Conservation (phyloP, 1,140 invertebrate genomes). For the Pogonognathellus flavescens region DNA sequence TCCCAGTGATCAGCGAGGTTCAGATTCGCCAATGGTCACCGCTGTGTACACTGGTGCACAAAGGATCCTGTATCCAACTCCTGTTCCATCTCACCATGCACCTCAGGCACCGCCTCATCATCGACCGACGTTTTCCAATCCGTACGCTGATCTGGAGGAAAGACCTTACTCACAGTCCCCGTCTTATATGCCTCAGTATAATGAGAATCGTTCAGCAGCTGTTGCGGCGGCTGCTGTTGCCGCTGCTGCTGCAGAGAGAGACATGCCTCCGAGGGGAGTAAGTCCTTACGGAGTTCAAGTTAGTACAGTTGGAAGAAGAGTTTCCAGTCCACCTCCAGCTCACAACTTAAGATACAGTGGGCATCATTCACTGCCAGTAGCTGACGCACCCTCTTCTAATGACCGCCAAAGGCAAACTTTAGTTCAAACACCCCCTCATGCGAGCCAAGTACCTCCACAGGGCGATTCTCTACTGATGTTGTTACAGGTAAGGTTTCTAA, state of each 20-base stretch:
- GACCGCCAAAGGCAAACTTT: slow-evolving; percentile 70
- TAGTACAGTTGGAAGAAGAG: slow-evolving; percentile 46
- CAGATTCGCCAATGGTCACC: slow-evolving; percentile 80
- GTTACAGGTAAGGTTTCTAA: slow-evolving; percentile 73
- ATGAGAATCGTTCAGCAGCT: not conserved
- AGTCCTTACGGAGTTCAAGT: slow-evolving; percentile 38
- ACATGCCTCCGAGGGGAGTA: not conserved
- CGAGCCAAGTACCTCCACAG: slow-evolving; percentile 80
- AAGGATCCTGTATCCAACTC: slow-evolving; percentile 67
- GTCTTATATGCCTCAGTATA: slow-evolving; percentile 56
- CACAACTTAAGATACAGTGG: slow-evolving; percentile 52
- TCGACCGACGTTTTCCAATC: slow-evolving; percentile 63
- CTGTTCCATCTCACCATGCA: slow-evolving; percentile 65
- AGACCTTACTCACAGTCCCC: slow-evolving; percentile 69
- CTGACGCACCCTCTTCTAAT: slow-evolving; percentile 59
- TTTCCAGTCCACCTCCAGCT: slow-evolving; percentile 63
- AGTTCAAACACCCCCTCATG: slow-evolving; percentile 79
- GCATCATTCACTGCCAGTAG: slow-evolving; percentile 69
- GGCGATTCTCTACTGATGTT: slow-evolving; percentile 84
- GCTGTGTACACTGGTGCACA: slow-evolving; percentile 77
- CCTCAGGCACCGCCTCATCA: slow-evolving; percentile 56
- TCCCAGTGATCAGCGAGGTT: slow-evolving; percentile 74
- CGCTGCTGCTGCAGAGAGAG: slow-evolving; percentile 35
- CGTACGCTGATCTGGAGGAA: slow-evolving; percentile 62
- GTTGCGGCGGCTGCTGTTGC: slow-evolving; percentile 67